Conservation (phyloP, 2,113 vertebrate species). For the Lycaon pictus region DNA sequence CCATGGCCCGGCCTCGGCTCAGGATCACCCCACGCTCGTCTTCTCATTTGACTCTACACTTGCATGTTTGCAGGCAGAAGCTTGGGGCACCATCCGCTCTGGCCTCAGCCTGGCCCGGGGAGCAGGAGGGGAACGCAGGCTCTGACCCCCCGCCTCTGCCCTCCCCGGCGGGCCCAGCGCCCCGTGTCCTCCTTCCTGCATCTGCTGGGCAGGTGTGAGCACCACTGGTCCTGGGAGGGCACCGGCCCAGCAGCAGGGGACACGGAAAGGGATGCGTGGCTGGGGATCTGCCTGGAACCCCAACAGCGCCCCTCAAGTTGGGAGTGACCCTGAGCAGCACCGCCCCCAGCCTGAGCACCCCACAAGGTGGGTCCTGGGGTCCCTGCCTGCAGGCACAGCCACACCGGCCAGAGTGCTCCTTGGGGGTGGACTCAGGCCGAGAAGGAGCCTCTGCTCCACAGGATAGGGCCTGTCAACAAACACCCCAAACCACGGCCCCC, state of each 20-base stretch:
- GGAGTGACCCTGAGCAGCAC: background rate
- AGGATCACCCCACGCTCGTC: fast-evolving
- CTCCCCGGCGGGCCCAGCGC: too few species aligned
- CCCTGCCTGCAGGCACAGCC: background rate
- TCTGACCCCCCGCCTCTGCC: background rate
- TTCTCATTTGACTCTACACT: fast-evolving
- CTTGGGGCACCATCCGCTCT: background rate
- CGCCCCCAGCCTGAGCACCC: background rate
- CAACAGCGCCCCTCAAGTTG: too few species aligned
- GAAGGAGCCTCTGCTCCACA: background rate
- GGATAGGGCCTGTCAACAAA: background rate
- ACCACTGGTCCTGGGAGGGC: background rate
- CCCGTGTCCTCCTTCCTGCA: background rate
- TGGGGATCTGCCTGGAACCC: background rate
- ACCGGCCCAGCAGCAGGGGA: background rate
- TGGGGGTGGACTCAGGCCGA: background rate
- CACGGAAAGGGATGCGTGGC: background rate
- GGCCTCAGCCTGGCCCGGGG: background rate
- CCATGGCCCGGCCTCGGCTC: background rate
- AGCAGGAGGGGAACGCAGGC: too few species aligned
- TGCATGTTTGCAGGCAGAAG: background rate
- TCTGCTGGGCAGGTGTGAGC: background rate
- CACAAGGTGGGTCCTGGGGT: background rate
- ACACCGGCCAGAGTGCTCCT: fast-evolving
- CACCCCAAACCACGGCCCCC: background rate